These are phyloP conservation scores for Phengaris alcon DNA, from an alignment of 2,888 invertebrate genomes.

Conservation along the genomic window DNA sequence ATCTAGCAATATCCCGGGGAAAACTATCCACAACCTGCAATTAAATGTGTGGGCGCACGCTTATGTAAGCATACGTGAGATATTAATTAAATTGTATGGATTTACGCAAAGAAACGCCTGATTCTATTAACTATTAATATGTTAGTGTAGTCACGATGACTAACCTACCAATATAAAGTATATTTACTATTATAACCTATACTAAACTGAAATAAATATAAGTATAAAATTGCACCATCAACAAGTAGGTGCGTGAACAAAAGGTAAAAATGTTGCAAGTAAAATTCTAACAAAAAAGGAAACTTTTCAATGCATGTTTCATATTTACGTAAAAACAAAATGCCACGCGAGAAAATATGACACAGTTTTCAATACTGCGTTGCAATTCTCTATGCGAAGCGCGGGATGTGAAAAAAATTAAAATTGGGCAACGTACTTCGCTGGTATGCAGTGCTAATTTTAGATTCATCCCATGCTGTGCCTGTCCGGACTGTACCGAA, in stretches of 20 bases:
- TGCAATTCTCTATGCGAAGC: neutral
- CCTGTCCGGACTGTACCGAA: constrained; percentile 20
- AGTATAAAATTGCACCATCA: no score
- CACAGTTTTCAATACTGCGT: neutral
- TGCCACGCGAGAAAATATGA: neutral
- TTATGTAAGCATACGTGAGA: no score
- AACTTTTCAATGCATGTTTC: neutral
- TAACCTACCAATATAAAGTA: no score
- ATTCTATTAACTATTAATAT: no score
- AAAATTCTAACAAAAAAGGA: neutral
- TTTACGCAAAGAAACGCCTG: no score
- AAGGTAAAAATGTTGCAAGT: neutral
- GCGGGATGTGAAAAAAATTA: neutral
- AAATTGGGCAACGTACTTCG: neutral
- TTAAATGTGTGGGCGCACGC: no score
- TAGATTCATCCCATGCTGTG: constrained; percentile 15
- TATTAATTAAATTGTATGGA: no score
- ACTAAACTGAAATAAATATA: no score
- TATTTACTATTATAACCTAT: no score
- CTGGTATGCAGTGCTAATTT: constrained; percentile 14
- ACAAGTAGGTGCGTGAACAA: neutral
- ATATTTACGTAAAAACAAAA: neutral
- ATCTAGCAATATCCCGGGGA: no score
- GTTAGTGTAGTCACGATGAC: no score
- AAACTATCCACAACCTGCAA: no score